A percentile compares a stretch with the other conserved stretches of the same genome.
Conservation (phyloP, 2,113 vertebrate species). For the Podiceps cristatus region DNA sequence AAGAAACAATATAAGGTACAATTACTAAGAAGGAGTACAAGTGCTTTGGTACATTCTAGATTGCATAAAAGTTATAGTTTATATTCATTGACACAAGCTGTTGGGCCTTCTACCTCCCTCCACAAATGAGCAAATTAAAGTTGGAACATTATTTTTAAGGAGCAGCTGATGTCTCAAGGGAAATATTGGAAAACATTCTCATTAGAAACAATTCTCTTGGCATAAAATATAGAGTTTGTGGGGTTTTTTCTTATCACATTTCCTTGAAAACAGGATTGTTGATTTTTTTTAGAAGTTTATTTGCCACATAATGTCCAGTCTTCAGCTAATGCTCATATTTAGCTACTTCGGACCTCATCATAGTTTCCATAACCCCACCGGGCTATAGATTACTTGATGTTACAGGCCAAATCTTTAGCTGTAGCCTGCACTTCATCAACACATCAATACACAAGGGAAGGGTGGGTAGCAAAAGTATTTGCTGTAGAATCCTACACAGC, state of each 20-base stretch:
- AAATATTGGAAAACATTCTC: neutral
- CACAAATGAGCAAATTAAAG: neutral
- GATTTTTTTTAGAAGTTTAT: neutral
- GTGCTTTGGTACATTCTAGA: neutral
- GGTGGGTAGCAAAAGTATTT: neutral
- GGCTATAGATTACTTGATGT: neutral
- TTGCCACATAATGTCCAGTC: neutral
- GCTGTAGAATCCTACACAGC: neutral
- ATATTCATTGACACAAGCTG: conserved; percentile 7
- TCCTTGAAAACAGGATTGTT: neutral
- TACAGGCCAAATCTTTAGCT: neutral
- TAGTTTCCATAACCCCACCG: neutral
- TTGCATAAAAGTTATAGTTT: neutral
- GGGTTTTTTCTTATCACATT: neutral
- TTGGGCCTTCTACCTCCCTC: neutral
- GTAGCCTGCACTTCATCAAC: neutral
- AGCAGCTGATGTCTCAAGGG: neutral
- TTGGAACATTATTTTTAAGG: conserved; percentile 23
- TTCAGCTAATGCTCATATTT: neutral
- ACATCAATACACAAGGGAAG: neutral
- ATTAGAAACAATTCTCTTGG: neutral
- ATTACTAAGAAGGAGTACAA: neutral
- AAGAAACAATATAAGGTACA: conserved; percentile 5
- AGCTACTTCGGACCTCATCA: neutral
- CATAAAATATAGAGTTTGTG: neutral